Evolutionary conservation across 2,113 vertebrate species (phyloP).

Genomic region (Colius striatus): DNA sequence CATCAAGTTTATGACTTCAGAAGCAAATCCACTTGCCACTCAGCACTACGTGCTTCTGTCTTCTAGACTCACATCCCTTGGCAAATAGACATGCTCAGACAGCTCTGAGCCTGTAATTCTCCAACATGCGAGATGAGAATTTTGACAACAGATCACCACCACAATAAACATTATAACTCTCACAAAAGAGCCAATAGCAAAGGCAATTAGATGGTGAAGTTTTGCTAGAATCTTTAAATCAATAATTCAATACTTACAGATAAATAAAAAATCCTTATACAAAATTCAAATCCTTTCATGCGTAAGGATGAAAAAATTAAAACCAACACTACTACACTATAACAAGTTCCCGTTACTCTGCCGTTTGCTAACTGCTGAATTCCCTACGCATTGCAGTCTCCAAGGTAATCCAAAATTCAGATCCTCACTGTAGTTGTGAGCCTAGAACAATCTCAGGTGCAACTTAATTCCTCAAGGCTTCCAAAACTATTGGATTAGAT

Average conservation of each 20-base stretch:
- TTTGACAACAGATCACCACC: background rate
- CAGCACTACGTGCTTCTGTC: background rate
- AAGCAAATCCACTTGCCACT: background rate
- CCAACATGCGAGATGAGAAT: fast-evolving
- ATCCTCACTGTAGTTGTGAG: background rate
- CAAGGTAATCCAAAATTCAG: background rate
- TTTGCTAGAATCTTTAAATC: background rate
- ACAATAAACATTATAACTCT: background rate
- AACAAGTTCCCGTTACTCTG: background rate
- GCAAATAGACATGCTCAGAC: background rate
- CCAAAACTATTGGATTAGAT: fast-evolving
- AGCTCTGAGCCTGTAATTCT: background rate
- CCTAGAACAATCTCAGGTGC: background rate
- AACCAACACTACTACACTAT: fast-evolving
- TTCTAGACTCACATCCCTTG: background rate
- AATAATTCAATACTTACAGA: background rate
- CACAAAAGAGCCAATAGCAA: background rate
- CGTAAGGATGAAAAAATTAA: background rate
- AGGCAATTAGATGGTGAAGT: background rate
- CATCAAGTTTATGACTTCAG: background rate
- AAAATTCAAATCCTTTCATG: background rate
- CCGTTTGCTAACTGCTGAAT: background rate
- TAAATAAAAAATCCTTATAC: background rate
- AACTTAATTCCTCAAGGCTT: background rate
- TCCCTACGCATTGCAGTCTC: background rate